A percentile compares a stretch with the other conserved stretches of the same genome.
Evolutionary conservation across 1,140 invertebrate species (phyloP).

Genomic region (Cotesia typhae): DNA sequence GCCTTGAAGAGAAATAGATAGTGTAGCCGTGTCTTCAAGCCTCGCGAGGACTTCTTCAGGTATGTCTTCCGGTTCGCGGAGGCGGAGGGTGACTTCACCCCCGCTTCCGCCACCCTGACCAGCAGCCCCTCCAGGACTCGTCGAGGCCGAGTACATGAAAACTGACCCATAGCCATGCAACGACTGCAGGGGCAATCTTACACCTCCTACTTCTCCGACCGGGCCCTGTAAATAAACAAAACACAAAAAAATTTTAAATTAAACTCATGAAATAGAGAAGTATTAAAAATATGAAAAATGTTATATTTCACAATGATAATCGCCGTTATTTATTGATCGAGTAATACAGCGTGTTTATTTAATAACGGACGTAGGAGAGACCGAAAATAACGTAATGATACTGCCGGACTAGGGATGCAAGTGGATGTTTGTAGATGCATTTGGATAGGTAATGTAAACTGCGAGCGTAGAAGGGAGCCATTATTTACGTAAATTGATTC

Average conservation of each 20-base stretch:
- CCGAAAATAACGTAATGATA: not conserved
- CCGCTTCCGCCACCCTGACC: constrained; percentile 59
- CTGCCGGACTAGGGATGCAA: not conserved
- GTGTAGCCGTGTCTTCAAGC: constrained; percentile 66
- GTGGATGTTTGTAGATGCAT: constrained; percentile 30
- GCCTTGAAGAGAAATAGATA: constrained; percentile 65
- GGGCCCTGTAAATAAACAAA: constrained; percentile 59
- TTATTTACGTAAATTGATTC: constrained; percentile 60
- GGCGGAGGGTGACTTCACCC: constrained; percentile 65
- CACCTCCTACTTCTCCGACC: constrained; percentile 67
- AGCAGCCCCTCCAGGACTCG: constrained; percentile 60
- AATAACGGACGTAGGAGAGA: constrained; percentile 27
- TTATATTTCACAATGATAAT: too few relatives aligned
- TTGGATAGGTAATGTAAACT: constrained; percentile 16
- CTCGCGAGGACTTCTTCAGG: constrained; percentile 65
- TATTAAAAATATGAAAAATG: too few relatives aligned
- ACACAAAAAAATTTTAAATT: not conserved
- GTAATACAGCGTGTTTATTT: constrained; percentile 34
- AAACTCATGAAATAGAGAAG: too few relatives aligned
- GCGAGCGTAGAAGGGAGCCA: constrained; percentile 38
- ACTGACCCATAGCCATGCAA: constrained; percentile 67
- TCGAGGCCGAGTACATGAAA: constrained; percentile 68
- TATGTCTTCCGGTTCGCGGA: constrained; percentile 66
- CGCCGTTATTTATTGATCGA: constrained; percentile 20
- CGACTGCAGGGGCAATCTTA: constrained; percentile 66